phyloP scores from a whole-genome alignment of 2,797 vertebrate genomes.

The Acanthopagrus latus region DNA sequence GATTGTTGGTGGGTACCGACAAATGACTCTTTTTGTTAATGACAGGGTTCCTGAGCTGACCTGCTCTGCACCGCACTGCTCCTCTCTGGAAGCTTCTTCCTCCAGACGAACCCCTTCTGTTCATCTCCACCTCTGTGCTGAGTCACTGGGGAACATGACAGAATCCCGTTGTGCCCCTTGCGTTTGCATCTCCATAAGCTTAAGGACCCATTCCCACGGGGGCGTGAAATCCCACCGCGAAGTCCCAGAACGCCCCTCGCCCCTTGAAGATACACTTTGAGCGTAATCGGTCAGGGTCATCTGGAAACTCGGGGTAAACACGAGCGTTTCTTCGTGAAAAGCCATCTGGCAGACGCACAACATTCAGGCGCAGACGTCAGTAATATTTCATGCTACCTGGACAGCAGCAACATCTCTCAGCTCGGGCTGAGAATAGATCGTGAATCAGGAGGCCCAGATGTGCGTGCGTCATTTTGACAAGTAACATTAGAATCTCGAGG shows the following conservation, averaged over 20 bases:
- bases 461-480: constrained; percentile 26
- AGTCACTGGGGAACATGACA: constrained; percentile 45
- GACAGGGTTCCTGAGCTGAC: constrained; percentile 23
- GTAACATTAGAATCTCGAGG: constrained; percentile 44
- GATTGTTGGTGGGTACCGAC: background rate
- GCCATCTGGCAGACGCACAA: constrained; percentile 29
- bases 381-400: constrained; percentile 46
- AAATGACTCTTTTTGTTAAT: background rate
- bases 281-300: constrained; percentile 56
- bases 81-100: constrained; percentile 30
- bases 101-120: constrained; percentile 54
- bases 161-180: constrained; percentile 47
- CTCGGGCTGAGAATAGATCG: constrained; percentile 11
- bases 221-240: constrained; percentile 59
- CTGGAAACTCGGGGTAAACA: constrained; percentile 42
- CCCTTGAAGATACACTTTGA: constrained; percentile 44
- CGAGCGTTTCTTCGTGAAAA: constrained; percentile 39
- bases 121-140: constrained; percentile 50
- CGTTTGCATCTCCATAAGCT: constrained; percentile 55
- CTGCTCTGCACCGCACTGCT: constrained; percentile 39
- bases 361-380: constrained; percentile 7
- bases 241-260: constrained; percentile 52
- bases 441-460: constrained; percentile 16
- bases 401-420: constrained; percentile 24
- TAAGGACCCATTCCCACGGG: constrained; percentile 62